A percentile compares a stretch with the other conserved stretches of the same genome.
Evolutionary conservation across 2,888 invertebrate genomes (phyloP).

Genomic region (Drosophila parthenogenetica): DNA sequence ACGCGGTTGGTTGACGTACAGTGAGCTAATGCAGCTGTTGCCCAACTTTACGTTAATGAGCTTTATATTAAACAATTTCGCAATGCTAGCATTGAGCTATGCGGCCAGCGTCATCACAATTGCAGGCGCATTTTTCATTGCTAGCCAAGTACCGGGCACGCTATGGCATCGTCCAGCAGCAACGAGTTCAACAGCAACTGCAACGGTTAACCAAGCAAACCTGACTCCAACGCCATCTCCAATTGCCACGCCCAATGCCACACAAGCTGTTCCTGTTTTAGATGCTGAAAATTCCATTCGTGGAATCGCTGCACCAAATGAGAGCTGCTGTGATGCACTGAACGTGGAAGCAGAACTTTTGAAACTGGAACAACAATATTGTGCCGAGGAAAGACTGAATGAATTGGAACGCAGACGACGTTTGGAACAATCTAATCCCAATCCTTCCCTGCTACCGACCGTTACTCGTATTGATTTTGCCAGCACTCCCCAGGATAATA

Average conservation of each 20-base stretch:
- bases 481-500: slow-evolving; percentile 37
- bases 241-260: slow-evolving; percentile 34
- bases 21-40: slow-evolving; percentile 88
- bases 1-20: slow-evolving; percentile 93
- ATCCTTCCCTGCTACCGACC: slow-evolving; percentile 42
- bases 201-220: slow-evolving; percentile 19
- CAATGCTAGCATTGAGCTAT: slow-evolving; percentile 84
- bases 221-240: slow-evolving; percentile 19
- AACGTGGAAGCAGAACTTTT: slow-evolving; percentile 82
- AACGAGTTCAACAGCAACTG: slow-evolving; percentile 26
- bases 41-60: slow-evolving; percentile 83
- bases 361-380: slow-evolving; percentile 78
- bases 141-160: slow-evolving; percentile 86
- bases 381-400: slow-evolving; percentile 74
- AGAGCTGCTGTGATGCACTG: slow-evolving; percentile 65
- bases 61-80: slow-evolving; percentile 82
- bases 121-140: slow-evolving; percentile 85
- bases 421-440: slow-evolving; percentile 41
- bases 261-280: slow-evolving; percentile 36
- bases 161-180: slow-evolving; percentile 76
- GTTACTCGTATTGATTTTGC: slow-evolving; percentile 37
- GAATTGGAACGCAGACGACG: slow-evolving; percentile 56
- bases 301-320: slow-evolving; percentile 31
- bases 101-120: slow-evolving; percentile 85
- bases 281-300: slow-evolving; percentile 6